These are phyloP conservation scores for Mesitornis unicolor DNA, from an alignment of 2,113 vertebrate genomes.

Conservation along the genomic window DNA sequence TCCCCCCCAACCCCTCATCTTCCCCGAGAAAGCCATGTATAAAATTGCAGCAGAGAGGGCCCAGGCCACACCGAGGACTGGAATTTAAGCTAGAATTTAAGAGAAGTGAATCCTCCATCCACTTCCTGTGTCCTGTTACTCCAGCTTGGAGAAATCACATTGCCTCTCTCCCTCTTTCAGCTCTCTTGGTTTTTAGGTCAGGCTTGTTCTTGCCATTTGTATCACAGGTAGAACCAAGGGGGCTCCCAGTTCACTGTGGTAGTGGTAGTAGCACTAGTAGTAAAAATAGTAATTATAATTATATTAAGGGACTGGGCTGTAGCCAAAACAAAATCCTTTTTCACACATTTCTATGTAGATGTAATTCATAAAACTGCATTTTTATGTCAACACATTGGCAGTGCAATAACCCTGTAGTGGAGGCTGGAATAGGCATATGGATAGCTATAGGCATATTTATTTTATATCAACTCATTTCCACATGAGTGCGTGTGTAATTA, in stretches of 20 bases:
- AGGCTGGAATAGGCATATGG: not conserved
- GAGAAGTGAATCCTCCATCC: not conserved
- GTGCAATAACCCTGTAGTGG: not conserved
- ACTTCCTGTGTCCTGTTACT: not conserved
- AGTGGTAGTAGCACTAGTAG: not conserved
- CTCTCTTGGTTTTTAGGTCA: not conserved
- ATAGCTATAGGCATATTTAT: not conserved
- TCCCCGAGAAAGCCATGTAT: not conserved
- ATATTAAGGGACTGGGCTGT: slow-evolving; percentile 18
- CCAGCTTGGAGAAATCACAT: not conserved
- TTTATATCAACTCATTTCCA: not conserved
- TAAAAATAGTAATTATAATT: slow-evolving; percentile 58
- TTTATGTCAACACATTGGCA: slow-evolving; percentile 46
- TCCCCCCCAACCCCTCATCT: accelerated
- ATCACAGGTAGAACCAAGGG: not conserved
- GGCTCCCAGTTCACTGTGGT: not conserved
- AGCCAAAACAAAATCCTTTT: slow-evolving; percentile 51
- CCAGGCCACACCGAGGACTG: accelerated
- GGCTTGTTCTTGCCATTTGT: not conserved
- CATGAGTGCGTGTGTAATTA: not conserved
- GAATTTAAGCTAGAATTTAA: not conserved
- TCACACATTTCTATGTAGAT: slow-evolving; percentile 35
- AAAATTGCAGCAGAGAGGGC: not conserved
- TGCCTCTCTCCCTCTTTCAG: not conserved
- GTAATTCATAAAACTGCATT: slow-evolving; percentile 39